Base-by-base conservation (phyloP, 2,113 vertebrate species). In the Etheostoma spectabile region DNA sequence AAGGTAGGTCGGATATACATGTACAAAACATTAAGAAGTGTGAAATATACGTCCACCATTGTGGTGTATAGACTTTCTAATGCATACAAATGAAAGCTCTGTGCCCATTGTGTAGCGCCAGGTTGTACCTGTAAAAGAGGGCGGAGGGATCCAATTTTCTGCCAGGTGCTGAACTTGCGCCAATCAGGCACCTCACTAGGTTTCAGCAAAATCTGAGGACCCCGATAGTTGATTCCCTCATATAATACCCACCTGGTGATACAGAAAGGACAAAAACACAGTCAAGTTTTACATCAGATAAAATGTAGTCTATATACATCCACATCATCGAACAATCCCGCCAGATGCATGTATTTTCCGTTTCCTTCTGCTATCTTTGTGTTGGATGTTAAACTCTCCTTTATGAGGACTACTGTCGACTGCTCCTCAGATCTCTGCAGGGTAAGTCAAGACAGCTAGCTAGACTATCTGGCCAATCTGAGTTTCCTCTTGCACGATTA, bases 171-270 rank as follows among this genome's bases (percentile, higher is more conserved):
- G 82, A 91, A 91, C 48, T 94, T 87, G 52, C 69, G 86, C 97
- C 96, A 99, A 2, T 97, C 95, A 2, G 93, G 85, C 77, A 98
- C 94, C 63, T 96, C 94, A 6, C 93, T 93, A 0, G 97, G 96
- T 63, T 91, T 95, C 76, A 99, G 62, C 7, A 99, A 88, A 85
- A 97, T 93, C 94, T 99, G 97, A 59, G 92, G 93, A 0, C 98
- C 97, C 68, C 96, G 93, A 80, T 97, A 99, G 92, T 96, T 97
- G 85, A 94, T 93, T 1, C 93, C 95, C 80, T 98, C 96, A 0
- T 99, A 99, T 60, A 97, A 91, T 5, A 99, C 87, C 97, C 97
- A 99, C 88, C 97, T 99, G 79, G 48, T 21, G 3, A 35, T 5
- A 18, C 63, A 68, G 49, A 53, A 5, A 49, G 68, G 16, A 83